Evolutionary conservation across 2,888 invertebrate genomes (phyloP).

Genomic region (Trissolcus japonicus): DNA sequence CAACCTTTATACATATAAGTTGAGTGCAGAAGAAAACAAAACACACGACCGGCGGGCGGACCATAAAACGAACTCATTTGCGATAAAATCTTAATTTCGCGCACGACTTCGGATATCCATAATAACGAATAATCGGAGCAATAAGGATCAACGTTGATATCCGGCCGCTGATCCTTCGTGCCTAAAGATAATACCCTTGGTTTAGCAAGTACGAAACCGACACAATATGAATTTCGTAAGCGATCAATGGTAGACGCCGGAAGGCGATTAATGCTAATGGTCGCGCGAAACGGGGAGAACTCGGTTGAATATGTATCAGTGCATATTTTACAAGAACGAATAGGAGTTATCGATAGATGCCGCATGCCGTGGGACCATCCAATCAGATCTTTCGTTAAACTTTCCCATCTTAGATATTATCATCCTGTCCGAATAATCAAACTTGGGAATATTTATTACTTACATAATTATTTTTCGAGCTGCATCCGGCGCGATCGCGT

Average conservation of each 20-base stretch:
- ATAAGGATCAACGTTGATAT: constrained; percentile 61
- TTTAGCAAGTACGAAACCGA: constrained; percentile 62
- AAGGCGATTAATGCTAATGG: constrained; percentile 71
- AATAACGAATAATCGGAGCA: constrained; percentile 61
- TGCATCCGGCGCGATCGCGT: too few species aligned
- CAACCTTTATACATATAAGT: constrained; percentile 23
- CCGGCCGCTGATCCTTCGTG: constrained; percentile 63
- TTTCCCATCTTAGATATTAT: constrained; percentile 42
- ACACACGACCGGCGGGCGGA: constrained; percentile 33
- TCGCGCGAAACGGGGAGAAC: constrained; percentile 57
- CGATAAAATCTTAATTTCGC: constrained; percentile 60
- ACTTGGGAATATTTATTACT: constrained; percentile 41
- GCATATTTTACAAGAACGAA: constrained; percentile 62
- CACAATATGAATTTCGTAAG: constrained; percentile 67
- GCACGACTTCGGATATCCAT: constrained; percentile 55
- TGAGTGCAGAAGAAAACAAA: constrained; percentile 26
- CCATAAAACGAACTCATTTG: constrained; percentile 57
- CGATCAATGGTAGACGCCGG: constrained; percentile 66
- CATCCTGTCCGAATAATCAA: constrained; percentile 43
- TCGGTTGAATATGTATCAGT: constrained; percentile 70
- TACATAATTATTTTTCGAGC: constrained; percentile 18
- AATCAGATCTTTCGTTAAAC: constrained; percentile 48
- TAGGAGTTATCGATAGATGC: constrained; percentile 54
- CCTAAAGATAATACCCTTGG: constrained; percentile 63
- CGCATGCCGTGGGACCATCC: constrained; percentile 44